These are phyloP conservation scores for Zhengitettix transpicula DNA, from an alignment of 2,888 invertebrate genomes.

Conservation along the genomic window DNA sequence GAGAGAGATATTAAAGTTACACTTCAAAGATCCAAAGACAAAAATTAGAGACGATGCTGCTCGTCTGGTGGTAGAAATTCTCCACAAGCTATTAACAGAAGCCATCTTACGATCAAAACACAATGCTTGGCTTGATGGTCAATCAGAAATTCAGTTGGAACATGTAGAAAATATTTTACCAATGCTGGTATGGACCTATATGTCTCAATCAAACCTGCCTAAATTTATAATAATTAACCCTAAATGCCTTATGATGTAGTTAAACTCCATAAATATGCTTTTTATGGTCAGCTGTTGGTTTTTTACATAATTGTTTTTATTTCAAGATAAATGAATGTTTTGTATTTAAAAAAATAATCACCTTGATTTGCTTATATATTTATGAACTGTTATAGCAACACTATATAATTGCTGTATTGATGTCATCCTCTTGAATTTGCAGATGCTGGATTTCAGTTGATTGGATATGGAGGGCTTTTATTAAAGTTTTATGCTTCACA, in stretches of 20 bases:
- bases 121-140: constrained; percentile 23
- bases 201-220: too few relatives aligned
- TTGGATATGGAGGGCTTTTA: too few relatives aligned
- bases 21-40: constrained; percentile 36
- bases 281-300: not conserved
- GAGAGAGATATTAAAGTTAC: constrained; percentile 33
- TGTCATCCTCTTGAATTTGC: not conserved
- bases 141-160: not conserved
- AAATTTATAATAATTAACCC: too few relatives aligned
- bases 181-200: not conserved
- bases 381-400: too few relatives aligned
- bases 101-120: constrained; percentile 34
- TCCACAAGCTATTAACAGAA: constrained; percentile 36
- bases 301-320: not conserved
- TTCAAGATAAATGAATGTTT: too few relatives aligned
- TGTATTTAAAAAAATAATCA: too few relatives aligned
- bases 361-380: too few relatives aligned
- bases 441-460: not conserved
- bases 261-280: too few relatives aligned
- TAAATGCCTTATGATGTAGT: too few relatives aligned
- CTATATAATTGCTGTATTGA: too few relatives aligned
- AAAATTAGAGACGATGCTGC: constrained; percentile 36
- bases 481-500: too few relatives aligned
- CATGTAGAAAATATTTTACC: constrained; percentile 3
- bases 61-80: constrained; percentile 33